Base-by-base conservation (phyloP, 2,888 invertebrate species). In the Eumacrocentrus americanus region DNA sequence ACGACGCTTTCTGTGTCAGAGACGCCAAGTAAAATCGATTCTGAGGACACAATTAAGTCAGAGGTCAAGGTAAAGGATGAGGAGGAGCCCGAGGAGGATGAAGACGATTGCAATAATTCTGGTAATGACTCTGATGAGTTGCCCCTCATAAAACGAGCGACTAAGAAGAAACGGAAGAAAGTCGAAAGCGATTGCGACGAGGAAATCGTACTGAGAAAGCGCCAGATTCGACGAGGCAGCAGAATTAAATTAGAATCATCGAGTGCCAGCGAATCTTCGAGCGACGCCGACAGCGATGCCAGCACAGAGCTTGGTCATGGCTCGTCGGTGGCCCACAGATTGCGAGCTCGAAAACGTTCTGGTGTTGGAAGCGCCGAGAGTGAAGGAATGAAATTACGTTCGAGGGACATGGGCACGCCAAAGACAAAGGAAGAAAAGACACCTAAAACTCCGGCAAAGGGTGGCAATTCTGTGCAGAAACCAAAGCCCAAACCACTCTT, bases 401-500 rank as follows among this genome's bases (percentile, higher is more conserved):
- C 77, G 42, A 72, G 75, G 29, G 81, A 76, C 57, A 73, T 75
- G 44, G 72, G 76, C 11, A 74, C 77, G 1, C 73, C 74, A n/a
- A 78, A 76, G 58, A 65, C 64, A 2, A 73, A 72, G 29, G 61
- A 65, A 68, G 69, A 77, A 0, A 71, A 73, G 44, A 72, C 75
- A 12, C 73, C 75, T 1, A 70, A 74, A 65, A 78, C 78, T 9
- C 79, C 80, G 1, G 56, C 71, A 3, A 75, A 75, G 40, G 61
- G 58, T 1, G 37, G 5, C 29, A 29, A 60, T 2, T 20, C 64
- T 0, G 61, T 67, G 1, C 72, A 73, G 22, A 79, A 78, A 51
- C 14, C 65, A 0, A 78, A 78, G 46, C 78, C 75, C 0, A 88
- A 89, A 76, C 85, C 88, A n/a, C 82, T 84, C 29, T 88, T 88